Conservation (phyloP, 2,113 vertebrate genomes). For the Dicerorhinus sumatrensis region DNA sequence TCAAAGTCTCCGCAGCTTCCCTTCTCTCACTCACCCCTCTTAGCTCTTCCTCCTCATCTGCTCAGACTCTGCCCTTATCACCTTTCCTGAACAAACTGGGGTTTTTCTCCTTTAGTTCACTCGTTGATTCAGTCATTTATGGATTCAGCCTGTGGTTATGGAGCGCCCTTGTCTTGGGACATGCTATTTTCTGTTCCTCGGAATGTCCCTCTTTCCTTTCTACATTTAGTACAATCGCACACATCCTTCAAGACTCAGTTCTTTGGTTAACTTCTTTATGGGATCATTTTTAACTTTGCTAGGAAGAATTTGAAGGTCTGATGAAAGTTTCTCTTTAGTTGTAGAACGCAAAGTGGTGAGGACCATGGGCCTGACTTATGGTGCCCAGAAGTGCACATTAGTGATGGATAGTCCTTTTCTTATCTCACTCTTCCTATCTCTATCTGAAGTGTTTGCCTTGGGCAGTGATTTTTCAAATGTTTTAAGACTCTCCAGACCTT, state of each 20-base stretch:
- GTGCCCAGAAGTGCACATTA: neutral
- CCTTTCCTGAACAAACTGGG: neutral
- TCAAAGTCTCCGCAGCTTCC: neutral
- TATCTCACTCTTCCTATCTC: neutral
- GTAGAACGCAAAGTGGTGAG: neutral
- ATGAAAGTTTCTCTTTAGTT: neutral
- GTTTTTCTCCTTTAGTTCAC: neutral
- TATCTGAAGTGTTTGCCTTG: neutral
- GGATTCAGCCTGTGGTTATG: too few species aligned
- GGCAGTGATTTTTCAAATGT: neutral
- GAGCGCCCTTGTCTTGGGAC: fast-evolving
- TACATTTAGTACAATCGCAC: neutral
- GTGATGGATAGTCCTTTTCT: neutral
- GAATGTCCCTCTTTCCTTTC: neutral
- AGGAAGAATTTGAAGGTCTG: neutral
- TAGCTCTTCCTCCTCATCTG: neutral
- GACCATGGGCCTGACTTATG: fast-evolving
- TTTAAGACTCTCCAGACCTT: neutral
- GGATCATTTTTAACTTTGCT: neutral
- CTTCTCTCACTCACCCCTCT: neutral
- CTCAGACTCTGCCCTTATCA: neutral
- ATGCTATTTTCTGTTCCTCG: neutral
- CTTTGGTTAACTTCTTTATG: neutral
- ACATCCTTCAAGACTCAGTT: neutral
- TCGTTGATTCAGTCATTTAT: fast-evolving